A percentile compares a stretch with the other conserved stretches of the same genome.
phyloP scores from a whole-genome alignment of 2,888 invertebrate species.

The Stenodema calcarata region DNA sequence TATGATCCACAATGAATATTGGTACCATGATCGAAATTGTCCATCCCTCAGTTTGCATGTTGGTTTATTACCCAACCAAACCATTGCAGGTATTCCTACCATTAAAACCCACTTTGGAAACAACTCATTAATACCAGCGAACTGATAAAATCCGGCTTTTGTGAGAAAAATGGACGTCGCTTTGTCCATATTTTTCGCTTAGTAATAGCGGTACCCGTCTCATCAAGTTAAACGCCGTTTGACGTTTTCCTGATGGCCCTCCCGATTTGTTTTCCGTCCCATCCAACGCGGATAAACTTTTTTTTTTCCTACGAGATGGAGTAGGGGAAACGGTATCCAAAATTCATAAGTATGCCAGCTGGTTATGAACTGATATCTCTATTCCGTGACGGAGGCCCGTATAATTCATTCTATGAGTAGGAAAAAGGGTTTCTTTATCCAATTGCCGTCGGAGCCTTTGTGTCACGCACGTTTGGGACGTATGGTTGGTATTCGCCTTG shows the following conservation, averaged over 20 bases:
- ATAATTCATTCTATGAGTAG: not conserved
- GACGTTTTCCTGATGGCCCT: not conserved
- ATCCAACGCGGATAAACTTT: not conserved
- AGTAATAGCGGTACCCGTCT: not conserved
- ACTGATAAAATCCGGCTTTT: not conserved
- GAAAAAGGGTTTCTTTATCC: not conserved
- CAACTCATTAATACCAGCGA: not conserved
- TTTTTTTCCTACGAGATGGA: not conserved
- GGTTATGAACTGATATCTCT: constrained; percentile 5
- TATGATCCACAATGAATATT: too few species aligned
- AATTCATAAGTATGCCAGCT: not conserved
- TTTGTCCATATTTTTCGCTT: not conserved
- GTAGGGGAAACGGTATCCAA: not conserved
- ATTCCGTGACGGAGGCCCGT: constrained; percentile 6
- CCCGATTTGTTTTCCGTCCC: not conserved
- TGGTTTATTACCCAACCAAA: not conserved
- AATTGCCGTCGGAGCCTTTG: not conserved
- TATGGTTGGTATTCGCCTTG: not conserved
- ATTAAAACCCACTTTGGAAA: not conserved
- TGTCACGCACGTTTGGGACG: not conserved
- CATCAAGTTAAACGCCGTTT: not conserved
- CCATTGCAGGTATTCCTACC: not conserved
- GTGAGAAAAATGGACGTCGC: not conserved
- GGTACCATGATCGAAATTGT: too few species aligned
- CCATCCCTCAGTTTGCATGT: not conserved